Evolutionary conservation across 2,797 vertebrate species (phyloP).

Genomic region (Echiichthys vipera): DNA sequence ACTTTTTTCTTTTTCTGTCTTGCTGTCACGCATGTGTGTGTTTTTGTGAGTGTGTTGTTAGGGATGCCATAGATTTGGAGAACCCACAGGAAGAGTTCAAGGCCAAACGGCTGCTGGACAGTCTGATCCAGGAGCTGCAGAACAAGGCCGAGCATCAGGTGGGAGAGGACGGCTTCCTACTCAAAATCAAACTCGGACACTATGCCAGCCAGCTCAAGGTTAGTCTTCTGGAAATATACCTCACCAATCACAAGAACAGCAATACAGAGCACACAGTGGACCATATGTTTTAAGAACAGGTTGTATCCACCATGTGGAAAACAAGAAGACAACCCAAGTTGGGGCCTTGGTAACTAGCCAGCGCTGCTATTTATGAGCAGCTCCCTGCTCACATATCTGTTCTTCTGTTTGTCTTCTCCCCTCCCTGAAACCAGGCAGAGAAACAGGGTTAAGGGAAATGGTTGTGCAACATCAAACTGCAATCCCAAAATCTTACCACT

Average conservation of each 20-base stretch:
- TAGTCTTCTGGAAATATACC: conserved; percentile 15
- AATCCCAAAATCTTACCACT: conserved; percentile 29
- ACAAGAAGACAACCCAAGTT: conserved; percentile 54
- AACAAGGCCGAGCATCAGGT: conserved; percentile 97
- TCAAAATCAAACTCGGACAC: conserved; percentile 97
- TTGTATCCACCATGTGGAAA: conserved; percentile 59
- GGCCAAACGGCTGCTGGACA: conserved; percentile 94
- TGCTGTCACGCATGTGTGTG: not conserved
- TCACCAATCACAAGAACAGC: not conserved
- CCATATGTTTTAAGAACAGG: conserved; percentile 64
- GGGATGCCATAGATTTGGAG: conserved; percentile 96
- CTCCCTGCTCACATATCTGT: conserved; percentile 39
- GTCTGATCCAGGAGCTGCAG: conserved; percentile 91
- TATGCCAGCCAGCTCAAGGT: conserved; percentile 95
- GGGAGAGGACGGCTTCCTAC: conserved; percentile 94
- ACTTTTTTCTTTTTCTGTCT: not conserved
- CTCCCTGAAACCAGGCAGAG: conserved; percentile 27
- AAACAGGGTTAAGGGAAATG: conserved; percentile 38
- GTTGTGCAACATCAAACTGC: conserved; percentile 18
- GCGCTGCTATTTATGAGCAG: conserved; percentile 73
- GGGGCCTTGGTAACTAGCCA: conserved; percentile 69
- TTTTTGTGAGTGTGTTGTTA: conserved; percentile 55
- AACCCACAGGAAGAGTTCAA: conserved; percentile 97
- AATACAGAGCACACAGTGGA: conserved; percentile 24
- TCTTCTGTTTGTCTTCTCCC: conserved; percentile 60